These are phyloP conservation scores for Alethe diademata DNA, from an alignment of 2,113 vertebrate species.

Conservation along the genomic window DNA sequence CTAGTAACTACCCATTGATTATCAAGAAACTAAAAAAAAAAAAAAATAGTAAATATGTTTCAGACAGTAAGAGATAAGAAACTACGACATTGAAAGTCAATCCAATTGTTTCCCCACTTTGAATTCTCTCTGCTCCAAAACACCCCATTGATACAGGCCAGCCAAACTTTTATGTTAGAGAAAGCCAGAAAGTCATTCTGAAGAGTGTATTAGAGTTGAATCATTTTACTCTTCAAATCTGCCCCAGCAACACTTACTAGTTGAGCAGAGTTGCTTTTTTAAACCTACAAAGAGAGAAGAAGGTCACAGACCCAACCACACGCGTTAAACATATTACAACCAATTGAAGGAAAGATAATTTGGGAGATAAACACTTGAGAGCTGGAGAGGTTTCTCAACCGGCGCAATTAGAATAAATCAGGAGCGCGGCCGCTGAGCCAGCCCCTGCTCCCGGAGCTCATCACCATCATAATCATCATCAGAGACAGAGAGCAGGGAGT, in stretches of 20 bases:
- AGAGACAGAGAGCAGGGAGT: background rate
- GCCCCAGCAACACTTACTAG: background rate
- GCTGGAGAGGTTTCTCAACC: conserved; percentile 31
- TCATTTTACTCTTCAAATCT: background rate
- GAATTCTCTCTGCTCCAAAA: background rate
- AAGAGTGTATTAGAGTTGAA: background rate
- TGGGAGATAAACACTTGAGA: conserved; percentile 39
- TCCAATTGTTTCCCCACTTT: background rate
- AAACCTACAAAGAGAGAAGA: background rate
- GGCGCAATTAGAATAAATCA: background rate
- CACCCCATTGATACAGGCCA: background rate
- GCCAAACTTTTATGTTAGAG: background rate
- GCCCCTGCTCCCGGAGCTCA: background rate
- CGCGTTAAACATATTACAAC: background rate
- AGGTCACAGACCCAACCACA: conserved; percentile 30
- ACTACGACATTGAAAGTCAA: background rate
- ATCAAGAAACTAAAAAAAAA: background rate
- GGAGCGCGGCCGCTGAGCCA: background rate
- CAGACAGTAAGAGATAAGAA: background rate
- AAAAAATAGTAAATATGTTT: background rate
- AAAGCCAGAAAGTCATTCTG: background rate
- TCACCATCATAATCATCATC: background rate
- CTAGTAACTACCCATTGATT: background rate
- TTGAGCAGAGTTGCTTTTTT: background rate
- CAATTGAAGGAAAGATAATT: conserved; percentile 43